Conservation (phyloP, 1,140 invertebrate genomes). For the Aphidius ervi region DNA sequence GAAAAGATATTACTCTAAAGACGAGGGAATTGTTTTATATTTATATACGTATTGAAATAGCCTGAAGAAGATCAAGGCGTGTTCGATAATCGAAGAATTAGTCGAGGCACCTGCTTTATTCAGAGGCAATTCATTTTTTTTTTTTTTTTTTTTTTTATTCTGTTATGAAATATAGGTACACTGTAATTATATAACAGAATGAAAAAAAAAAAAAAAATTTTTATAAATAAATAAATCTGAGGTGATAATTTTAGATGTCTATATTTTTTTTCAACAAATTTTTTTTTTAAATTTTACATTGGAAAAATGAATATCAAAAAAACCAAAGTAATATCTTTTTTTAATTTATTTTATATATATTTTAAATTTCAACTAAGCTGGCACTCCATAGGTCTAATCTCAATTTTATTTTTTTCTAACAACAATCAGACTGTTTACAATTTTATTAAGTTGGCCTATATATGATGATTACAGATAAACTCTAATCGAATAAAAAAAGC, state of each 20-base stretch:
- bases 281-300: background rate
- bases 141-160: conserved; percentile 6
- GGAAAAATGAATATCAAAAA: too few species aligned
- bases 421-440: too few species aligned
- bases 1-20: background rate
- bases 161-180: conserved; percentile 5
- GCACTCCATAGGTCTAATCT: too few species aligned
- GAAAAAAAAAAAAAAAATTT: conserved; percentile 13
- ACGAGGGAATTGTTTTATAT: background rate
- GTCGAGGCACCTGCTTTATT: conserved; percentile 23
- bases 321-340: too few species aligned
- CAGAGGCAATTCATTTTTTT: background rate
- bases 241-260: background rate
- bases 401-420: too few species aligned
- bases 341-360: too few species aligned
- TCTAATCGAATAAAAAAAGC: too few species aligned
- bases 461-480: too few species aligned
- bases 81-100: conserved; percentile 34
- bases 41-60: background rate
- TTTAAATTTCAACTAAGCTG: too few species aligned
- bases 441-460: too few species aligned
- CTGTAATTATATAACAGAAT: conserved; percentile 13
- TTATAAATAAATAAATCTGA: background rate
- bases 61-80: conserved; percentile 10
- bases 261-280: too few species aligned